Base-by-base conservation (phyloP, 2,113 vertebrate species). In the Salvelinus alpinus region DNA sequence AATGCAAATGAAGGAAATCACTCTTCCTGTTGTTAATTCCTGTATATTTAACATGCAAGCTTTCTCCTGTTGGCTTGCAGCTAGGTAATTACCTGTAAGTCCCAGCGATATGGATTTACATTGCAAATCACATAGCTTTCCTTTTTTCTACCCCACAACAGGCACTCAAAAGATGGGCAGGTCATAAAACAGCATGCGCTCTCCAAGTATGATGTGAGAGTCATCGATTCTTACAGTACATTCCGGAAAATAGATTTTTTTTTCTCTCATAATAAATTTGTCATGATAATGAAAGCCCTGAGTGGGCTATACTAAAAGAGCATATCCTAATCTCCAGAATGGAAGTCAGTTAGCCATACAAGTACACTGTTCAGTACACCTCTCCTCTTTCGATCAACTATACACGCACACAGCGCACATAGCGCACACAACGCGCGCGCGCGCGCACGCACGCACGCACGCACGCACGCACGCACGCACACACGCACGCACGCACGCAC, bases 31-130 rank as follows among this genome's bases (percentile, higher is more conserved):
- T 78, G 31, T 82, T 65, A 71, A 73, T 84, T 79, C 64, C 11
- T 73, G 5, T 79, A 12, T 65, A 18, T 54, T 54, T 16, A 18
- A 78, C 18, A 18, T 73, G 9, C 38, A 47, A 20, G 47, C 76
- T 13, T n/a, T 74, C 71, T 47, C 24, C 67, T 67, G 14, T 78
- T 64, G 73, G 38, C 73, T 80, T 80, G 74, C 76, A 64, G 51
- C 60, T 47, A 64, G 31, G 81, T 85, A 82, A 89, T 89, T 86
- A 85, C 86, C 80, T 86, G 79, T 78, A 84, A 82, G 75, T 86
- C 75, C 29, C 60, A 67, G 72, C 68, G 68, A 80, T 86, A 83
- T 78, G 80, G 78, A 88, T 87, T 73, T 78, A 71, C 80, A 78
- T 82, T 76, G 72, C 79, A 87, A 90, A 89, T 91, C 82, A 83